A percentile compares a stretch with the other conserved stretches of the same genome.
These are phyloP conservation scores for Rhabdornis inornatus DNA, from an alignment of 2,113 vertebrate genomes.

Conservation along the genomic window DNA sequence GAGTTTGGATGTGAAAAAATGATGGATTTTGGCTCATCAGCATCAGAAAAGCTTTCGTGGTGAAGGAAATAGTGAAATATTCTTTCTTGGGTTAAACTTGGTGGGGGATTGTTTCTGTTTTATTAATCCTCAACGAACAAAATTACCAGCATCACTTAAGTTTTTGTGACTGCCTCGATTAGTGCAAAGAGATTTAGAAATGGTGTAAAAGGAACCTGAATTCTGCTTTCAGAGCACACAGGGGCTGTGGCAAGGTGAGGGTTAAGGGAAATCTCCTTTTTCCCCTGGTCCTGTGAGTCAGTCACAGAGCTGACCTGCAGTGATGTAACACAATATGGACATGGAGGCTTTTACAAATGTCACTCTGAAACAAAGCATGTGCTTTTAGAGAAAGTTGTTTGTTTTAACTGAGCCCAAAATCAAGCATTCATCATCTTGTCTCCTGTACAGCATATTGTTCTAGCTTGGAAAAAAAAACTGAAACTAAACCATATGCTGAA, in stretches of 20 bases:
- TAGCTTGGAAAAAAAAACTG: not conserved
- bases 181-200: not conserved
- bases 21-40: not conserved
- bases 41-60: not conserved
- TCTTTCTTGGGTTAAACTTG: not conserved
- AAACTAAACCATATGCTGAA: not conserved
- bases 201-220: not conserved
- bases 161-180: not conserved
- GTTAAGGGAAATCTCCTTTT: slow-evolving; percentile 24
- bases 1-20: not conserved
- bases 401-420: slow-evolving; percentile 32
- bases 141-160: accelerated
- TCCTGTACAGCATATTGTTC: not conserved
- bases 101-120: accelerated
- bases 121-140: not conserved
- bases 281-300: not conserved
- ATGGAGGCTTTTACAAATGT: not conserved
- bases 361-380: slow-evolving; percentile 31
- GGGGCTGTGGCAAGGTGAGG: not conserved
- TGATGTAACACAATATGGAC: not conserved
- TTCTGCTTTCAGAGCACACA: not conserved
- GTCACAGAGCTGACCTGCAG: not conserved
- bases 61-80: not conserved
- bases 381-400: slow-evolving; percentile 53
- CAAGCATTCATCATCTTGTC: not conserved